A percentile compares a stretch with the other conserved stretches of the same genome.
phyloP scores from a whole-genome alignment of 2,888 invertebrate species.

The Clitarchus hookeri region DNA sequence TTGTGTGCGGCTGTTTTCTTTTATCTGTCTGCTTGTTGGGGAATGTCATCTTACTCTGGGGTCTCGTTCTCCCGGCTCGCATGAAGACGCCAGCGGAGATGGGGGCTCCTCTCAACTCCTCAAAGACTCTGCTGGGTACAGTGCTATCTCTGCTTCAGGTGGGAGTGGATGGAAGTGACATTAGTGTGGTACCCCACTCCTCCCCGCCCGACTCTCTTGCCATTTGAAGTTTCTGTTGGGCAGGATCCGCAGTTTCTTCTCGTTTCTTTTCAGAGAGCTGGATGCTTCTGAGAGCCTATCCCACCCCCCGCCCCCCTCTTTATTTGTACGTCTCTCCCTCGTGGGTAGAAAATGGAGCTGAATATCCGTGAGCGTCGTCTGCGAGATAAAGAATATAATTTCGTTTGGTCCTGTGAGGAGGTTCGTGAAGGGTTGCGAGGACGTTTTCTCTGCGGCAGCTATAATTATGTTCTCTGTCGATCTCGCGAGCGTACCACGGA shows the following conservation, averaged over 20 bases:
- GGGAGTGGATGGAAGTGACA: neutral
- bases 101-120: neutral
- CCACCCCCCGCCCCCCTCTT: too few species aligned
- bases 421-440: neutral
- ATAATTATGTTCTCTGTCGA: neutral
- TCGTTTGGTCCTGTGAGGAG: neutral
- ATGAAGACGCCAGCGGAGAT: neutral
- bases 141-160: neutral
- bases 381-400: neutral
- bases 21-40: too few species aligned
- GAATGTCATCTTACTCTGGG: too few species aligned
- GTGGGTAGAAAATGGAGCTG: neutral
- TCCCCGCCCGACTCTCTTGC: too few species aligned
- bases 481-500: neutral
- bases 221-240: neutral
- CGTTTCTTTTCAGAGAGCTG: neutral
- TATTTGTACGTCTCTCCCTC: neutral
- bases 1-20: too few species aligned
- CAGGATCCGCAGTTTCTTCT: neutral
- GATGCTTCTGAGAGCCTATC: neutral
- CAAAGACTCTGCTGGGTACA: neutral
- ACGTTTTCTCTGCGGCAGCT: neutral
- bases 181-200: neutral
- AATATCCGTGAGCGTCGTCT: neutral
- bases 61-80: too few species aligned